Evolutionary conservation across 2,797 vertebrate genomes (phyloP).

Genomic region (Cossypha dichroa): DNA sequence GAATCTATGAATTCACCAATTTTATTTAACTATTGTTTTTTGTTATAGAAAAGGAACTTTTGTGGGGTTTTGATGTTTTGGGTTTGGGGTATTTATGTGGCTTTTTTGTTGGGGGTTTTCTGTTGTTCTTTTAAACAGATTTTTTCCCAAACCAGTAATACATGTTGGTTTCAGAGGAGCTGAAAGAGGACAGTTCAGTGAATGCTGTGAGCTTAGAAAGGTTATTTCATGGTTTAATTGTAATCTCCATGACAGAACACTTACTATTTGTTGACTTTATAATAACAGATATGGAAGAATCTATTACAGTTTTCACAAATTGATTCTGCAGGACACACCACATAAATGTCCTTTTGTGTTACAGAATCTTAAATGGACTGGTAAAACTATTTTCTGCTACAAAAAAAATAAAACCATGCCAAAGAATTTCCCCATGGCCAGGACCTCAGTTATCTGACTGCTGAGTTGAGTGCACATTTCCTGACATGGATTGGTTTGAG

Average conservation of each 20-base stretch:
- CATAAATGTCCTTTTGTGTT: background rate
- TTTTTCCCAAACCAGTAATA: background rate
- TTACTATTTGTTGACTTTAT: background rate
- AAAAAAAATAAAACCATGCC: background rate
- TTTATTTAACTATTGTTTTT: background rate
- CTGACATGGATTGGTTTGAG: background rate
- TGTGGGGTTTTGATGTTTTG: background rate
- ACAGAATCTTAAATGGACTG: background rate
- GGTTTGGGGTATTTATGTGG: background rate
- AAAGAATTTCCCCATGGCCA: background rate
- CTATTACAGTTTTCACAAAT: background rate
- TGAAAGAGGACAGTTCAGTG: background rate
- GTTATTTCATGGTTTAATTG: background rate
- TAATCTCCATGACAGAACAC: background rate
- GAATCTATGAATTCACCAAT: background rate
- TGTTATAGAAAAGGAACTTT: background rate
- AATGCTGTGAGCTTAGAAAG: background rate
- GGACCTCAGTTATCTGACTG: background rate
- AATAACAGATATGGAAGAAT: background rate
- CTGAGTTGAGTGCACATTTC: background rate
- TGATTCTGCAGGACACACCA: background rate
- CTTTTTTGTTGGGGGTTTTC: background rate
- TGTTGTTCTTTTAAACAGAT: background rate
- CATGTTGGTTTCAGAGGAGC: background rate
- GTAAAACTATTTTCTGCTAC: background rate